Conservation (phyloP, 2,888 invertebrate species). For the Xestia sexstrigata region DNA sequence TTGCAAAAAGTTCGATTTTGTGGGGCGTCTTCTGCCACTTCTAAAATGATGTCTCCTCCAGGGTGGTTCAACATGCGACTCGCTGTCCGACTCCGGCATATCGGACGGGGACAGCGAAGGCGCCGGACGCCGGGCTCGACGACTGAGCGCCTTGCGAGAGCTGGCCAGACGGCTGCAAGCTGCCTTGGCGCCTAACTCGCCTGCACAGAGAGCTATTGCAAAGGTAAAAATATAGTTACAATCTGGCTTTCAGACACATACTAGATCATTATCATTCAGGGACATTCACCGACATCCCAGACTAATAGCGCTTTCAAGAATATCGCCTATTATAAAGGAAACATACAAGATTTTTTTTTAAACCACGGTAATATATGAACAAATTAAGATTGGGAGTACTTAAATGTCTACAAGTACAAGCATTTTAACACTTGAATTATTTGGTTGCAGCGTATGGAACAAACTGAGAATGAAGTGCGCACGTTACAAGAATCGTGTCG, state of each 20-base stretch:
- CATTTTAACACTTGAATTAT: neutral
- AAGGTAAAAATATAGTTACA: constrained; percentile 82
- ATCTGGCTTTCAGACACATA: neutral
- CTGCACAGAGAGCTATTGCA: constrained; percentile 92
- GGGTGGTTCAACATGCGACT: constrained; percentile 91
- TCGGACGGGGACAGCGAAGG: constrained; percentile 93
- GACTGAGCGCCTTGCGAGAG: constrained; percentile 92
- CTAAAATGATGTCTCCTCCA: constrained; percentile 60
- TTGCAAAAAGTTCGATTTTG: neutral
- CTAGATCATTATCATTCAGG: neutral
- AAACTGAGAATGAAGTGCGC: constrained; percentile 93
- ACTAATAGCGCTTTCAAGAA: neutral
- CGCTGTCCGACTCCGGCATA: constrained; percentile 95
- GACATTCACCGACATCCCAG: neutral
- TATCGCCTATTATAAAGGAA: neutral
- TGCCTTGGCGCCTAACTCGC: constrained; percentile 92
- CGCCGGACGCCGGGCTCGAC: constrained; percentile 92
- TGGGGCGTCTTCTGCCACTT: neutral
- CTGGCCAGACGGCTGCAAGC: constrained; percentile 93
- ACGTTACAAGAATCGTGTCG: constrained; percentile 93
- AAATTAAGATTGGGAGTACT: neutral
- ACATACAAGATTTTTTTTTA: neutral
- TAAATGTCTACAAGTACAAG: no score
- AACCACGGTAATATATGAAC: neutral
- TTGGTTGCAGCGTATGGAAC: constrained; percentile 91